These are phyloP conservation scores for Papilio protenor DNA, from an alignment of 2,888 invertebrate genomes.

Conservation along the genomic window DNA sequence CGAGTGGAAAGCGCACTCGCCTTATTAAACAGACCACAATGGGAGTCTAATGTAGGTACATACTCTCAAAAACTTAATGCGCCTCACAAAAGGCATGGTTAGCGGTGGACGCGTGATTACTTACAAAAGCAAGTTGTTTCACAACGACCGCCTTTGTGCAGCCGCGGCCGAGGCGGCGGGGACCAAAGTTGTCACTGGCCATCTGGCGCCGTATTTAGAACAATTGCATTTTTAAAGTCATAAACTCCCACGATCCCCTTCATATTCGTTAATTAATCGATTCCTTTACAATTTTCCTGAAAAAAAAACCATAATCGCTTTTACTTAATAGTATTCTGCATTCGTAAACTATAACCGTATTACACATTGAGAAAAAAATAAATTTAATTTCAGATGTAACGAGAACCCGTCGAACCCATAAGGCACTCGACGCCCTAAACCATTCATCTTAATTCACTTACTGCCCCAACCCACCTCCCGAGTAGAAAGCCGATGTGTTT, in stretches of 20 bases:
- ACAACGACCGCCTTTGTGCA: constrained; percentile 31
- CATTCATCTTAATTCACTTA: constrained; percentile 77
- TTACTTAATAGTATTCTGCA: background rate
- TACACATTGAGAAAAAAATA: background rate
- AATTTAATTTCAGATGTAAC: background rate
- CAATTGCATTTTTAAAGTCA: constrained; percentile 19
- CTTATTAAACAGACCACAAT: constrained; percentile 68
- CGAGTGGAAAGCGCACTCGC: constrained; percentile 62
- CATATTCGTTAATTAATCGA: background rate
- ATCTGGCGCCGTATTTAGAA: constrained; percentile 26
- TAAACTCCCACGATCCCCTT: background rate
- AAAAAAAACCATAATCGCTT: background rate
- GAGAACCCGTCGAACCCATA: constrained; percentile 15
- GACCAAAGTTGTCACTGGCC: constrained; percentile 29
- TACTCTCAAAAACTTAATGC: constrained; percentile 47
- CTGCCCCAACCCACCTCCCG: constrained; percentile 59
- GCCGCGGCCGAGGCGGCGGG: constrained; percentile 14
- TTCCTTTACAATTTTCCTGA: background rate
- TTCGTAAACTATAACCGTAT: background rate
- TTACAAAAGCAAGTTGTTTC: constrained; percentile 43
- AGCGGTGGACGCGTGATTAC: constrained; percentile 47
- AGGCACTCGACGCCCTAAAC: constrained; percentile 50
- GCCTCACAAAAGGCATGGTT: constrained; percentile 46
- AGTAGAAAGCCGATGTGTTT: constrained; percentile 59
- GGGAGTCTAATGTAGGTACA: constrained; percentile 54